A percentile compares a stretch with the other conserved stretches of the same genome.
These are phyloP conservation scores for Zaprionus camerounensis DNA, from an alignment of 1,140 invertebrate species.

Conservation along the genomic window DNA sequence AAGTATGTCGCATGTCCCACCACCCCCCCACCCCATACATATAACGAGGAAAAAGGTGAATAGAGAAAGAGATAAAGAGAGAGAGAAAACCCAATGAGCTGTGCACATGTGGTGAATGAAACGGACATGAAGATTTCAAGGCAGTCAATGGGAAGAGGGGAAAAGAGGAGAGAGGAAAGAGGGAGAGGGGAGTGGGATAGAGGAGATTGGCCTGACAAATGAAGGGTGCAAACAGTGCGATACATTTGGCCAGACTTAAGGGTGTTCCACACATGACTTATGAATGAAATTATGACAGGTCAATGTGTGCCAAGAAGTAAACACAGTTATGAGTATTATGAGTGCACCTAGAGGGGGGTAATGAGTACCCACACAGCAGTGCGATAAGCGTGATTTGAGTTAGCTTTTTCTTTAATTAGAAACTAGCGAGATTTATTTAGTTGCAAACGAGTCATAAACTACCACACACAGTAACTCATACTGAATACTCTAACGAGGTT, in stretches of 20 bases:
- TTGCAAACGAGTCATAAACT: background rate
- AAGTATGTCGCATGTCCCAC: conserved; percentile 74
- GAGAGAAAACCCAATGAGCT: conserved; percentile 44
- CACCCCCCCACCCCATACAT: background rate
- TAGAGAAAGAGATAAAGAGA: background rate
- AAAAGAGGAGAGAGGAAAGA: too few species aligned
- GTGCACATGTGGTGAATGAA: conserved; percentile 20
- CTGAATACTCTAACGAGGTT: background rate
- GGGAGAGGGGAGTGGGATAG: background rate
- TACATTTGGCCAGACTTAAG: background rate
- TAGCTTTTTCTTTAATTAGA: background rate
- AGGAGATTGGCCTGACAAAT: conserved; percentile 5
- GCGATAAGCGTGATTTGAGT: background rate
- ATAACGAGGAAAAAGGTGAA: conserved; percentile 1
- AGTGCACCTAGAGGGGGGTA: background rate
- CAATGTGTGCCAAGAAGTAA: conserved; percentile 4
- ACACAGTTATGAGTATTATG: background rate
- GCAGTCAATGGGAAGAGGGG: conserved; percentile 2
- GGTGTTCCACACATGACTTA: conserved; percentile 1
- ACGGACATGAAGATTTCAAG: conserved; percentile 51
- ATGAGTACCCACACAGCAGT: background rate
- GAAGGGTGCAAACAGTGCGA: conserved; percentile 7
- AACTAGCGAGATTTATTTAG: background rate
- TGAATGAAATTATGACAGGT: conserved; percentile 1
- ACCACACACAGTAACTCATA: background rate